Percentiles rank a stretch among this genome's conserved stretches.
These are phyloP conservation scores for Aegithalos caudatus DNA, from an alignment of 2,113 vertebrate genomes.

Conservation along the genomic window DNA sequence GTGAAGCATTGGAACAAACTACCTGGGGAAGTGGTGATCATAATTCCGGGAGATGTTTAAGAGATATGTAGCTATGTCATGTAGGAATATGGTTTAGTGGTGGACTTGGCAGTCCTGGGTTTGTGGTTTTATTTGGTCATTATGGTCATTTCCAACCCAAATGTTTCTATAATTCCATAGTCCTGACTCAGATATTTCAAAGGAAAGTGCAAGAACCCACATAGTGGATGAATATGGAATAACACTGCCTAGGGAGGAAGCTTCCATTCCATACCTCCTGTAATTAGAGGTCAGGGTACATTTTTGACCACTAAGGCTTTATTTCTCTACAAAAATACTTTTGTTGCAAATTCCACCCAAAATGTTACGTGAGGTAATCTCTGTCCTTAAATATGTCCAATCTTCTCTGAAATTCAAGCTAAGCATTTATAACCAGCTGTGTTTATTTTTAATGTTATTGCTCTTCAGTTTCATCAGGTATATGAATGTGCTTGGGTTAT, in stretches of 20 bases:
- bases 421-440: not conserved
- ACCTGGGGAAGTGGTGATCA: not conserved
- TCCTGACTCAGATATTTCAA: not conserved
- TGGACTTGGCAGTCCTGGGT: not conserved
- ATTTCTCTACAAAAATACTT: not conserved
- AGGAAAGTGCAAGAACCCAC: constrained; percentile 54
- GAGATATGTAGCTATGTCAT: not conserved
- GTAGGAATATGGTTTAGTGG: not conserved
- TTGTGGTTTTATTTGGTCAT: not conserved
- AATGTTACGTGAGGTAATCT: not conserved
- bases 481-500: not conserved
- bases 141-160: not conserved
- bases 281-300: not conserved
- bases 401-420: not conserved
- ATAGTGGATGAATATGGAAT: constrained; percentile 46
- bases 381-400: not conserved
- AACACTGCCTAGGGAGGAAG: not conserved
- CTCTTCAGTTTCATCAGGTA: not conserved
- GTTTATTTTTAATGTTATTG: not conserved
- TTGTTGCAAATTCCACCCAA: not conserved
- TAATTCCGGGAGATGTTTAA: not conserved
- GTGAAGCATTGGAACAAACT: not conserved
- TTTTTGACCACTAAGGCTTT: not conserved
- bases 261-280: not conserved
- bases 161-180: not conserved